phyloP scores from a whole-genome alignment of 1,140 invertebrate species.

The Drosophila mayri region DNA sequence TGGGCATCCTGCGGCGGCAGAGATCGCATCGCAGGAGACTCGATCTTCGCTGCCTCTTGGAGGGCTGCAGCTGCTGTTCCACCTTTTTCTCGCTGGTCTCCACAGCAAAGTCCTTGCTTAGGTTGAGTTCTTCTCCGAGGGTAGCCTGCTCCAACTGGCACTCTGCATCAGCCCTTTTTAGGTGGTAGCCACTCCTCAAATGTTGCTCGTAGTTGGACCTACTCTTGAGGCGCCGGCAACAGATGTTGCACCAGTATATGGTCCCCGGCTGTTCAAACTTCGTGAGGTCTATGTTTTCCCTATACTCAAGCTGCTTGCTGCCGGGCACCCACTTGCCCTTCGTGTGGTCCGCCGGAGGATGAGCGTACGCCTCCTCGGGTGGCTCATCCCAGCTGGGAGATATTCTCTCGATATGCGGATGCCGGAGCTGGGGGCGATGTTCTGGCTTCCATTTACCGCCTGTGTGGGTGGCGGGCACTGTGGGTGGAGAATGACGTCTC shows the following conservation, averaged over 20 bases:
- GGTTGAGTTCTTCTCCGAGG: constrained; percentile 42
- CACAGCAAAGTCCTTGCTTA: constrained; percentile 43
- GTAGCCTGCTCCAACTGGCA: constrained; percentile 87
- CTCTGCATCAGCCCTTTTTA: constrained; percentile 89
- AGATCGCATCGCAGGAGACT: constrained; percentile 88
- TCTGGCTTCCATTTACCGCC: constrained; percentile 90
- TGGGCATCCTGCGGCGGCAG: constrained; percentile 89
- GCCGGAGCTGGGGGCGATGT: constrained; percentile 61
- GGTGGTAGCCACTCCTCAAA: constrained; percentile 90
- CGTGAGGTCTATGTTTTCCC: constrained; percentile 85
- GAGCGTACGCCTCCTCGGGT: constrained; percentile 57
- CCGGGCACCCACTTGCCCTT: constrained; percentile 92
- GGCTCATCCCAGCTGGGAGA: constrained; percentile 73
- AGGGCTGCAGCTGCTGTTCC: neutral
- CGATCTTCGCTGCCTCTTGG: constrained; percentile 85
- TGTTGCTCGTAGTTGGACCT: constrained; percentile 91
- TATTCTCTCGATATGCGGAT: constrained; percentile 66
- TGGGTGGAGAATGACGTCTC: constrained; percentile 80
- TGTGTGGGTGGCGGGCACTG: constrained; percentile 88
- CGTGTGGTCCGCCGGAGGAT: constrained; percentile 89
- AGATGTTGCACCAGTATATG: constrained; percentile 91
- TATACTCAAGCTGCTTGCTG: constrained; percentile 85
- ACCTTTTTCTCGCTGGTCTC: neutral
- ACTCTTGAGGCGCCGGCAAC: constrained; percentile 90
- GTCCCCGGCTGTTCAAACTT: constrained; percentile 85